Conservation (phyloP, 2,797 vertebrate species). For the Craterocephalus amniculus region DNA sequence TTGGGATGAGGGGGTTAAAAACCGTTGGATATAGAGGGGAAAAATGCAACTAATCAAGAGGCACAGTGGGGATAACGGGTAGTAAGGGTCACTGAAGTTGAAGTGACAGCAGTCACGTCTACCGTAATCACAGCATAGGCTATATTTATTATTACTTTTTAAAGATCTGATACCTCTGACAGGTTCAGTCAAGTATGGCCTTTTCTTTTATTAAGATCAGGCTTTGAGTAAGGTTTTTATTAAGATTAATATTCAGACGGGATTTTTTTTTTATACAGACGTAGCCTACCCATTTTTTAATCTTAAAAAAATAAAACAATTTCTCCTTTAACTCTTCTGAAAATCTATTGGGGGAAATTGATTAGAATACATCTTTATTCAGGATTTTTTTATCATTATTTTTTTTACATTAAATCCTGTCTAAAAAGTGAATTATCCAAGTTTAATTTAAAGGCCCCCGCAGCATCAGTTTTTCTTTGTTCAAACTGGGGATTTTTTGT, state of each 20-base stretch:
- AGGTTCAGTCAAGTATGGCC: not conserved
- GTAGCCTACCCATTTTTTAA: not conserved
- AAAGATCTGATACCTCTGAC: not conserved
- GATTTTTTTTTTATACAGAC: no score
- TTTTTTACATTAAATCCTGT: not conserved
- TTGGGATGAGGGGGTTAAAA: constrained; percentile 83
- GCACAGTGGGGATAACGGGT: constrained; percentile 65
- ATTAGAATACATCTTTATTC: no score
- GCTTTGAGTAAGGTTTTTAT: no score
- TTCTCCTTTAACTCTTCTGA: not conserved
- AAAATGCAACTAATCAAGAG: constrained; percentile 74
- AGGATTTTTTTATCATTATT: no score
- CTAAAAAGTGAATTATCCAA: not conserved
- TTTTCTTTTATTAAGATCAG: not conserved
- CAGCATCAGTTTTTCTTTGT: not conserved
- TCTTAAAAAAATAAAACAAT: not conserved
- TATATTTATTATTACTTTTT: constrained; percentile 22
- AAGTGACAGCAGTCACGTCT: constrained; percentile 61
- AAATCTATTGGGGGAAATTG: not conserved
- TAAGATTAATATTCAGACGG: no score
- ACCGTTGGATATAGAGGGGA: constrained; percentile 86
- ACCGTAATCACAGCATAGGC: constrained; percentile 30
- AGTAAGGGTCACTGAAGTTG: constrained; percentile 65
- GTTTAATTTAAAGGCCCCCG: not conserved
- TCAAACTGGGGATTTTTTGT: not conserved